Base-by-base conservation (phyloP, 2,113 vertebrate species). In the Callopanchax toddi region DNA sequence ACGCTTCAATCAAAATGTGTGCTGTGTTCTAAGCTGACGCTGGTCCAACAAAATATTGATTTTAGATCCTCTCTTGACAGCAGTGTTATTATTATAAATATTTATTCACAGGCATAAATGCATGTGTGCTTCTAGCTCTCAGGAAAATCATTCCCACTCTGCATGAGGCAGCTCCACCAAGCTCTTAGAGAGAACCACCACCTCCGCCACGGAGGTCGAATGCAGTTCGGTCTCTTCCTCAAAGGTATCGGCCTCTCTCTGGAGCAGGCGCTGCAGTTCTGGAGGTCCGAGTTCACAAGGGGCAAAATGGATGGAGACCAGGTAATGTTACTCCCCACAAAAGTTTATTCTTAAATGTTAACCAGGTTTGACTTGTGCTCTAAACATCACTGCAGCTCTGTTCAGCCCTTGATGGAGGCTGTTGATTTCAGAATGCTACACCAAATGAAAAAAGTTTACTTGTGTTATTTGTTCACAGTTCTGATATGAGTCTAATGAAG, bases 201-300 rank as follows among this genome's bases (percentile, higher is more conserved):
- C 55, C 95, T 99, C 20, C 96, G 97, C 0, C 97, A 99, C 0
- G 97, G 97, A 0, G 97, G 97, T 8, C 94, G 97, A 0, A 96
- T 99, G 96, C 97, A 99, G 39, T 99, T 98, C 0, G 97, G 97
- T 0, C 95, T 99, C 37, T 99, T 96, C 89, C 89, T 99, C 5
- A 99, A 99, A 68, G 96, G 96, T 60, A 95, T 99, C 0, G 97
- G 97, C 57, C 85, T 99, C 34, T 95, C 97, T 1, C 73, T 99
- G 81, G 96, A 99, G 9, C 97, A 99, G 83, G 96, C 97, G 0
- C 76, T 99, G 85, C 95, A 97, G 63, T 99, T 99, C 70, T 99
- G 97, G 97, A 97, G 95, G 86, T 91, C 91, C 0, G 97, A 99
- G 80, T 99, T 99, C 74, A 89, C 93, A 72, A 91, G 78, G 85